phyloP scores from a whole-genome alignment of 2,113 vertebrate genomes.

The Bucco capensis region DNA sequence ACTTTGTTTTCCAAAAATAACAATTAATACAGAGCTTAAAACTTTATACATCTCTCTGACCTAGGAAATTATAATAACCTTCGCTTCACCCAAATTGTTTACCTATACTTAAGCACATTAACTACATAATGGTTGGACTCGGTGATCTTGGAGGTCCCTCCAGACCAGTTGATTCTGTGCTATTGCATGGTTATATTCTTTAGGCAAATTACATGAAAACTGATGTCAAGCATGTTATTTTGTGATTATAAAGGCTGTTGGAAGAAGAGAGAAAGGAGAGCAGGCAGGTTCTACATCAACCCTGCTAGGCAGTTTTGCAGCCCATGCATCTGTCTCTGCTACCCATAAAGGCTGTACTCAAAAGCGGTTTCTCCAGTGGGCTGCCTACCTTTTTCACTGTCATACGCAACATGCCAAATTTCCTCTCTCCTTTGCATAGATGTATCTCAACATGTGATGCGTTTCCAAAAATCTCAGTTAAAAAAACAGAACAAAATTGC shows the following conservation, averaged over 20 bases:
- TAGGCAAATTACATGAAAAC: not conserved
- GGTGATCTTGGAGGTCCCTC: too few species aligned
- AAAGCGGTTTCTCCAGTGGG: not conserved
- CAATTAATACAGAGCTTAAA: not conserved
- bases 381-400: not conserved
- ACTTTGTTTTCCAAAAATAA: not conserved
- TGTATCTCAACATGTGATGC: too few species aligned
- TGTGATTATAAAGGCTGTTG: not conserved
- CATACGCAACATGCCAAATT: not conserved
- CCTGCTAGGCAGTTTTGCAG: not conserved
- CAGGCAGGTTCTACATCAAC: not conserved
- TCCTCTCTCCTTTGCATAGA: not conserved
- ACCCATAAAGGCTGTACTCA: not conserved
- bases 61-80: not conserved
- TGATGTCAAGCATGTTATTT: not conserved
- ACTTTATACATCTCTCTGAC: not conserved
- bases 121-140: too few species aligned
- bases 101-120: not conserved
- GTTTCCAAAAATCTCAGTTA: not conserved
- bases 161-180: too few species aligned
- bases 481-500: not conserved
- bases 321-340: not conserved
- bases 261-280: not conserved
- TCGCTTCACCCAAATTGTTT: not conserved
- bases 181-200: not conserved